A percentile compares a stretch with the other conserved stretches of the same genome.
phyloP scores from a whole-genome alignment of 2,113 vertebrate genomes.

The Passer domesticus region DNA sequence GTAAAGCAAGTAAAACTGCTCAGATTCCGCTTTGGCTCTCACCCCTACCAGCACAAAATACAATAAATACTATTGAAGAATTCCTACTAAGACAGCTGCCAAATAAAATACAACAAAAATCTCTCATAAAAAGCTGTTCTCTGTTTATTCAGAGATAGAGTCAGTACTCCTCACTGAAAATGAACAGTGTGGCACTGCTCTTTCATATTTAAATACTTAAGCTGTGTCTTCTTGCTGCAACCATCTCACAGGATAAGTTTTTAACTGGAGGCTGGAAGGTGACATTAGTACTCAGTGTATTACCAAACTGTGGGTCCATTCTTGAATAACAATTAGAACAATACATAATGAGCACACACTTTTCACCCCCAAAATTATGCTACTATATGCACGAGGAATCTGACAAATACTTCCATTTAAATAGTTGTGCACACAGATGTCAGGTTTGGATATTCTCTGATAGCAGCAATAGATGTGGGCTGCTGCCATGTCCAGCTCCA shows the following conservation, averaged over 20 bases:
- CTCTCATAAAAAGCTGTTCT: conserved; percentile 41
- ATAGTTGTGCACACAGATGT: accelerated
- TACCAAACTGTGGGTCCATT: not conserved
- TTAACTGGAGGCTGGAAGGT: not conserved
- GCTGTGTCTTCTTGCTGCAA: not conserved
- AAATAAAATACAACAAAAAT: conserved; percentile 56
- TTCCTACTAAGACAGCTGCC: conserved; percentile 42
- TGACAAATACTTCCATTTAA: not conserved
- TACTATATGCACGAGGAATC: not conserved
- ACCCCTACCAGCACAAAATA: conserved; percentile 45
- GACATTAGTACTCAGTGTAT: not conserved
- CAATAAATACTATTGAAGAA: conserved; percentile 40
- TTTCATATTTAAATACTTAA: not conserved
- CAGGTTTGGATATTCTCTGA: not conserved
- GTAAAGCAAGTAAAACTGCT: conserved; percentile 53
- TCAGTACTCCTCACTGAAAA: conserved; percentile 13
- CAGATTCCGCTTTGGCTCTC: conserved; percentile 40
- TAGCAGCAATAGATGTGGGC: not conserved
- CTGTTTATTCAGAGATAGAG: conserved; percentile 41
- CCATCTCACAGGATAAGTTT: not conserved
- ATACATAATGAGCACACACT: accelerated
- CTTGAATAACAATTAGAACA: not conserved
- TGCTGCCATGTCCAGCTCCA: not conserved
- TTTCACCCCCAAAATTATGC: not conserved
- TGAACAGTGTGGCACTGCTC: conserved; percentile 17